Base-by-base conservation (phyloP, 2,113 vertebrate species). In the Merops nubicus region DNA sequence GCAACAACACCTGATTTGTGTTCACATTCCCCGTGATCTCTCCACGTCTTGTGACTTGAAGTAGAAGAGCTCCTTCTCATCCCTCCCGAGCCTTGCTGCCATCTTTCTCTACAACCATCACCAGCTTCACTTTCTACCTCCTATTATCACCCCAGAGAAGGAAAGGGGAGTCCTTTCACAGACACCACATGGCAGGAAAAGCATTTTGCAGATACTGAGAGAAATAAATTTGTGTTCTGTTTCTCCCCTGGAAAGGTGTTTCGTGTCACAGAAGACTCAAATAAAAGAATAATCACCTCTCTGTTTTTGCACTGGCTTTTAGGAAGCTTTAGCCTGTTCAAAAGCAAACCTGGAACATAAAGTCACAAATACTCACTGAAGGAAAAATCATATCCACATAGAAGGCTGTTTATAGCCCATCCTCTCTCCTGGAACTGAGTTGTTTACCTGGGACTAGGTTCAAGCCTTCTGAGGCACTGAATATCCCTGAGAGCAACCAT, bases 381-480 rank as follows among this genome's bases (percentile, higher is more conserved):
- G 26, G 53, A 68, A 90, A 83, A 62, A 17, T 5, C 10, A 6
- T 38, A 40, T 42, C 20, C 54, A 45, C 5, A 19, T 8, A 63
- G 31, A 33, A 83, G 34, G 6, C 6, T 62, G 33, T n/a, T 80
- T 42, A 47, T 29, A 36, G 33, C 18, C 59, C n/a, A 63, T 31
- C 34, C 29, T 34, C 36, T 93, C 50, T 95, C 59, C 47, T 91
- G 47, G 69, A 94, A 48, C 20, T 1, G 8, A 12, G 20, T 67
- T 88, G 59, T 91, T 95, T 93, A 42, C 88, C 68, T 91, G 56
- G 67, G 72, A 42, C 38, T 77, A 17, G 38, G n/a, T 93, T 96
- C 85, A 95, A 93, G 60, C 67, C 54, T 87, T 80, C 43, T 29
- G 48, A 92, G 48, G 28, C 31, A 60, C 36, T 43, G 17, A 89